A percentile compares a stretch with the other conserved stretches of the same genome.
These are phyloP conservation scores for Podiceps cristatus DNA, from an alignment of 2,113 vertebrate species.

Conservation along the genomic window DNA sequence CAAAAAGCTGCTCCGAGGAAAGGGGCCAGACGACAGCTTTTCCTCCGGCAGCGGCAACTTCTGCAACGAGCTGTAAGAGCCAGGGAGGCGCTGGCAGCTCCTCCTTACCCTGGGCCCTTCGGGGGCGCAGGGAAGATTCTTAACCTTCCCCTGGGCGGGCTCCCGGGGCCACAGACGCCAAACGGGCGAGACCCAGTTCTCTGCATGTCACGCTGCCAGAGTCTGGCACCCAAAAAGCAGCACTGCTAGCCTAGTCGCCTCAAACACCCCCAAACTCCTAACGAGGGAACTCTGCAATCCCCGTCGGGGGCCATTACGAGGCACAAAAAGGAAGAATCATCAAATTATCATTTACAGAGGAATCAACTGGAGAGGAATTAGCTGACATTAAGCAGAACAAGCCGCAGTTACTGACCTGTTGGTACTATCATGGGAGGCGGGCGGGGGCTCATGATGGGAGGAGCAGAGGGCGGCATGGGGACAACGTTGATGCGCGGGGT, in stretches of 20 bases:
- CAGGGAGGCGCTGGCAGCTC: background rate
- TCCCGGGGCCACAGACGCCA: background rate
- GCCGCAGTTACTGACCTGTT: conserved; percentile 78
- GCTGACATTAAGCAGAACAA: background rate
- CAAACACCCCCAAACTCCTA: background rate
- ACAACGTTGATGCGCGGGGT: conserved; percentile 93
- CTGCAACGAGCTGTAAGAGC: background rate
- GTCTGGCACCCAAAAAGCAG: background rate
- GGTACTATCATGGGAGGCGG: conserved; percentile 97
- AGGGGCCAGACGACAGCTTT: background rate
- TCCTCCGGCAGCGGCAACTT: background rate
- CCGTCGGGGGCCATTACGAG: background rate
- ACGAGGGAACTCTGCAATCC: background rate
- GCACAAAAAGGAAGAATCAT: background rate
- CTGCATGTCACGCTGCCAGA: background rate
- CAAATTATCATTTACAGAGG: no score
- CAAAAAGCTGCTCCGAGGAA: background rate
- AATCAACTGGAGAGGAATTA: background rate
- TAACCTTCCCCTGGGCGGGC: background rate
- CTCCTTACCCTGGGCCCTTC: background rate
- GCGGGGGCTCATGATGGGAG: conserved; percentile 93
- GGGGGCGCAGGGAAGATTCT: background rate
- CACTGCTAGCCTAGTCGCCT: accelerated
- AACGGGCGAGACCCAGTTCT: accelerated
- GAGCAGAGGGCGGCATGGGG: conserved; percentile 90